phyloP scores from a whole-genome alignment of 2,888 invertebrate species.

The Eilema caniola region DNA sequence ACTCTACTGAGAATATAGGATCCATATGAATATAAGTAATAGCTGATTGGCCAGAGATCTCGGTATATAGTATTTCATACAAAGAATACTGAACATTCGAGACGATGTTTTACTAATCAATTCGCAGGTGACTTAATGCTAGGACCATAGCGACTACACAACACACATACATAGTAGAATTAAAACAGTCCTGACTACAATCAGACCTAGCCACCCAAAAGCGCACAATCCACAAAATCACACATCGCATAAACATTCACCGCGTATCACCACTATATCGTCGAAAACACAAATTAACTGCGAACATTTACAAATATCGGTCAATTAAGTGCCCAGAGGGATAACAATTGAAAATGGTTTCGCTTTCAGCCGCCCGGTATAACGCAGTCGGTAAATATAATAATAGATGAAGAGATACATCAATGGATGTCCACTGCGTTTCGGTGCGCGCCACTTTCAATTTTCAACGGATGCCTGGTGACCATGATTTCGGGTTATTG shows the following conservation, averaged over 20 bases:
- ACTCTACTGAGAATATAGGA: no score
- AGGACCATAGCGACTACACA: no score
- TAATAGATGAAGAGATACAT: slow-evolving; percentile 81
- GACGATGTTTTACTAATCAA: no score
- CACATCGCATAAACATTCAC: slow-evolving; percentile 24
- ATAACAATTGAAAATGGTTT: slow-evolving; percentile 84
- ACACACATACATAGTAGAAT: not conserved
- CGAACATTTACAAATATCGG: slow-evolving; percentile 82
- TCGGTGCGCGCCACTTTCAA: slow-evolving; percentile 78
- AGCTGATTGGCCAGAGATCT: no score
- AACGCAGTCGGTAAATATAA: slow-evolving; percentile 81
- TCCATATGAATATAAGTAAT: no score
- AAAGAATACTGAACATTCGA: no score
- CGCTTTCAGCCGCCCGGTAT: slow-evolving; percentile 76
- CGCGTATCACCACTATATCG: slow-evolving; percentile 23
- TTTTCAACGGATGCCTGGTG: slow-evolving; percentile 66
- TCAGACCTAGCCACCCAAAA: not conserved
- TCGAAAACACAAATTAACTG: slow-evolving; percentile 65
- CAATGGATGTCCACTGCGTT: slow-evolving; percentile 76
- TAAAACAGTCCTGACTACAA: not conserved
- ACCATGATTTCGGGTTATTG: slow-evolving; percentile 48
- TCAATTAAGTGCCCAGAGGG: slow-evolving; percentile 79
- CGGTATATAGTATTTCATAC: no score
- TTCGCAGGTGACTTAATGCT: no score
- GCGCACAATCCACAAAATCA: not conserved